A percentile compares a stretch with the other conserved stretches of the same genome.
Conservation (phyloP, 2,113 vertebrate species). For the Megaceryle torquata region DNA sequence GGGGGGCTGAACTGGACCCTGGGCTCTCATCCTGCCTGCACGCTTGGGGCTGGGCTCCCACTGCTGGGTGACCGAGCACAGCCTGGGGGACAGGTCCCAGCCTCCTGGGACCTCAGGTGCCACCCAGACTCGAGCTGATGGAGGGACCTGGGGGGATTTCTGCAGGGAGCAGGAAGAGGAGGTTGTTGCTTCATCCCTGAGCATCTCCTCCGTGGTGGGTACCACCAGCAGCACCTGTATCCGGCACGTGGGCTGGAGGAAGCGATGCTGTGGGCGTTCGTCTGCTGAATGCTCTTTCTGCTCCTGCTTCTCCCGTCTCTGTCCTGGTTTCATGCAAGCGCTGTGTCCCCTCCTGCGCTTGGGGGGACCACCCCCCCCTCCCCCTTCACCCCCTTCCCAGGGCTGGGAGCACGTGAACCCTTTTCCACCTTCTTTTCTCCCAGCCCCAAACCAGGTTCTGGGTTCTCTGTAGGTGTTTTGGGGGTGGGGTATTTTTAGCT, state of each 20-base stretch:
- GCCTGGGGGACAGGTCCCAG: background rate
- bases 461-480: background rate
- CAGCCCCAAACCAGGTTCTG: background rate
- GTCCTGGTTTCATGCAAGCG: accelerated
- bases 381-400: background rate
- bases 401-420: background rate
- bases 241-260: background rate
- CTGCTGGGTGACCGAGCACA: background rate
- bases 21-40: background rate
- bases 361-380: background rate
- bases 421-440: background rate
- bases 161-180: background rate
- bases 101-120: no score
- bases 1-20: background rate
- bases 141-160: background rate
- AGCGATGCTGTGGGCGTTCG: background rate
- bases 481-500: background rate
- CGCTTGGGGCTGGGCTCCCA: background rate
- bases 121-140: background rate
- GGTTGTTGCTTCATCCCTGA: background rate
- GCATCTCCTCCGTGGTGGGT: background rate
- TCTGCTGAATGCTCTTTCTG: background rate
- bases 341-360: background rate
- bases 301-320: accelerated
- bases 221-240: background rate